Evolutionary conservation across 2,888 invertebrate genomes (phyloP).

Genomic region (Caenorhabditis macrosperma): DNA sequence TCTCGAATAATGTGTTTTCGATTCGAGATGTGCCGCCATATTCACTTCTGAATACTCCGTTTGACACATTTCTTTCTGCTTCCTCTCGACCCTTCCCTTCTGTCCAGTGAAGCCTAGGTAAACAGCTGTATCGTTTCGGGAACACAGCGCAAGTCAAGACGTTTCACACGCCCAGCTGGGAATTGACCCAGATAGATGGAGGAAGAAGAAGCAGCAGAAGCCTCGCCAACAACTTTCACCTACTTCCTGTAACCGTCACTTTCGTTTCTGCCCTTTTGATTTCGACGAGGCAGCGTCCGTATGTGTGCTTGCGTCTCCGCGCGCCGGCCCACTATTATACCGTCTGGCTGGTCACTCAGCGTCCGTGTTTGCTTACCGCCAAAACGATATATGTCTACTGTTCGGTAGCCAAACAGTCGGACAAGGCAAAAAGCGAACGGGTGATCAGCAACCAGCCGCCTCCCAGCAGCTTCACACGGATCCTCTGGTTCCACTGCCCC

Average conservation of each 20-base stretch:
- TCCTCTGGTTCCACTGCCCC: neutral
- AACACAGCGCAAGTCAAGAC: too few species aligned
- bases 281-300: constrained; percentile 3
- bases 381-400: constrained; percentile 53
- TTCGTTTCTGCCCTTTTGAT: constrained; percentile 54
- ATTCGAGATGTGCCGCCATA: neutral
- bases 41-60: constrained; percentile 22
- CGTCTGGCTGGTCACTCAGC: constrained; percentile 36
- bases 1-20: constrained; percentile 34
- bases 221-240: constrained; percentile 47
- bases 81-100: neutral
- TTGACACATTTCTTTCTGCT: constrained; percentile 9
- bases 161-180: constrained; percentile 13
- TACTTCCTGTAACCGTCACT: constrained; percentile 57
- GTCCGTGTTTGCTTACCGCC: constrained; percentile 56
- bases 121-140: too few species aligned
- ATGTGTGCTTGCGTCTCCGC: constrained; percentile 31
- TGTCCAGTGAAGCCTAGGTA: too few species aligned
- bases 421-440: constrained; percentile 8
- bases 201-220: constrained; percentile 1
- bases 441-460: neutral
- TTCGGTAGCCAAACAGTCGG: constrained; percentile 35
- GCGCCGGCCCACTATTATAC: neutral
- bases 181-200: constrained; percentile 27
- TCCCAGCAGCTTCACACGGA: neutral